Percentiles rank a stretch among this genome's conserved stretches.
phyloP scores from a whole-genome alignment of 2,797 vertebrate genomes.

The Lepus townsendii region DNA sequence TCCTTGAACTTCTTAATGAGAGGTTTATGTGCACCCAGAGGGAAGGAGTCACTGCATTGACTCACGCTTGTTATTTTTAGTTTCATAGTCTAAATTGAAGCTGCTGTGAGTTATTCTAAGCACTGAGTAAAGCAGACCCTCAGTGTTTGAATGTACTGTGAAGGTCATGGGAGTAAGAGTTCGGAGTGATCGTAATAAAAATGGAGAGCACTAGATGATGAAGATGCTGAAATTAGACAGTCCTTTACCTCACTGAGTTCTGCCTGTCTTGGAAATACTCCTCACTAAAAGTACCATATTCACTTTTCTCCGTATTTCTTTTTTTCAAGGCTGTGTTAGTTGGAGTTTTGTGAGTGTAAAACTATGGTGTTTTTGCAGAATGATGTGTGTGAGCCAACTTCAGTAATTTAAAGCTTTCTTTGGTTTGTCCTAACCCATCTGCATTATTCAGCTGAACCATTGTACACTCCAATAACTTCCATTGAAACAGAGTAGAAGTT shows the following conservation, averaged over 20 bases:
- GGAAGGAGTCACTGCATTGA: slow-evolving; percentile 28
- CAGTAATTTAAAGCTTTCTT: slow-evolving; percentile 3
- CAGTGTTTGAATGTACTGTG: neutral
- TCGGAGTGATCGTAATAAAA: neutral
- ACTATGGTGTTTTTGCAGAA: neutral
- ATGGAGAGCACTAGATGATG: neutral
- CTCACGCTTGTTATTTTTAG: slow-evolving; percentile 60
- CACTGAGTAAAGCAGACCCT: slow-evolving; percentile 6
- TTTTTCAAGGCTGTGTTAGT: slow-evolving; percentile 14
- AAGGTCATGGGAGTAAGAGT: neutral
- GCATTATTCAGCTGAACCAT: neutral
- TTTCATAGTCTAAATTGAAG: slow-evolving; percentile 33
- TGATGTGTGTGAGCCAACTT: neutral
- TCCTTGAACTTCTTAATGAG: slow-evolving; percentile 71
- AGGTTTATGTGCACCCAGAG: slow-evolving; percentile 20
- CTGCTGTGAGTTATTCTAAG: neutral
- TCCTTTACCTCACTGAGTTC: neutral
- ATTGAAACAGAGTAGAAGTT: neutral
- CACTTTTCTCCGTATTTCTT: neutral
- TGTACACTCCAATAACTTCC: neutral
- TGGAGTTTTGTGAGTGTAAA: slow-evolving; percentile 27
- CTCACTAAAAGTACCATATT: neutral
- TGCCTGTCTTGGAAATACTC: neutral
- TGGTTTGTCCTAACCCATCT: neutral
- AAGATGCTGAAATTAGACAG: neutral